These are phyloP conservation scores for Ranitomeya variabilis DNA, from an alignment of 2,113 vertebrate genomes.

Conservation along the genomic window DNA sequence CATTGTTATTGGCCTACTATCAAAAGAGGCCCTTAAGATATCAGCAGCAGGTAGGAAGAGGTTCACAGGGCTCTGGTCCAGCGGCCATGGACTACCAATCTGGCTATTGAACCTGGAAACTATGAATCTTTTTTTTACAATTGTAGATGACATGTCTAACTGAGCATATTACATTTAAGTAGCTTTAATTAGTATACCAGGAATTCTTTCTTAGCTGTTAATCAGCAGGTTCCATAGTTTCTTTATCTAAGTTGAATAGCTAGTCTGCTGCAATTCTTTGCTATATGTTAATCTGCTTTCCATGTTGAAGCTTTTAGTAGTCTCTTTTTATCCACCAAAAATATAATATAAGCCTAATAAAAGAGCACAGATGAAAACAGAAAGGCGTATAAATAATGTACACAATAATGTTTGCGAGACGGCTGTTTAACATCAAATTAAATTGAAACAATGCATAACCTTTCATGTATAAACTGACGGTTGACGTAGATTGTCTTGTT, in stretches of 20 bases:
- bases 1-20: too few relatives aligned
- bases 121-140: too few relatives aligned
- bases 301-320: background rate
- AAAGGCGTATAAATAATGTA: background rate
- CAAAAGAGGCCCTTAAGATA: too few relatives aligned
- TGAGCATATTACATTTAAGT: too few relatives aligned
- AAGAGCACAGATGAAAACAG: background rate
- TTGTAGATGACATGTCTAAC: too few relatives aligned
- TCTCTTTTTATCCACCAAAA: background rate
- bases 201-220: too few relatives aligned
- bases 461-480: constrained; percentile 13
- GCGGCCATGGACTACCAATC: too few relatives aligned
- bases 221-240: background rate
- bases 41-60: too few relatives aligned
- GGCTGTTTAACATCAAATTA: background rate
- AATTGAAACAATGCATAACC: constrained; percentile 3
- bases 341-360: background rate
- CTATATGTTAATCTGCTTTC: background rate
- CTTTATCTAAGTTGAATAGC: background rate
- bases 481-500: constrained; percentile 4
- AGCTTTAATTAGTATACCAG: too few relatives aligned
- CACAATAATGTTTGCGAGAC: background rate
- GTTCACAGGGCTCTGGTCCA: too few relatives aligned
- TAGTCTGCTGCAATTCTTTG: background rate
- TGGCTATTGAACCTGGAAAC: too few relatives aligned